Evolutionary conservation across 2,888 invertebrate genomes (phyloP), one percentile per base, ranked within the genome.

Genomic region (Pardosa pseudoannulata): DNA sequence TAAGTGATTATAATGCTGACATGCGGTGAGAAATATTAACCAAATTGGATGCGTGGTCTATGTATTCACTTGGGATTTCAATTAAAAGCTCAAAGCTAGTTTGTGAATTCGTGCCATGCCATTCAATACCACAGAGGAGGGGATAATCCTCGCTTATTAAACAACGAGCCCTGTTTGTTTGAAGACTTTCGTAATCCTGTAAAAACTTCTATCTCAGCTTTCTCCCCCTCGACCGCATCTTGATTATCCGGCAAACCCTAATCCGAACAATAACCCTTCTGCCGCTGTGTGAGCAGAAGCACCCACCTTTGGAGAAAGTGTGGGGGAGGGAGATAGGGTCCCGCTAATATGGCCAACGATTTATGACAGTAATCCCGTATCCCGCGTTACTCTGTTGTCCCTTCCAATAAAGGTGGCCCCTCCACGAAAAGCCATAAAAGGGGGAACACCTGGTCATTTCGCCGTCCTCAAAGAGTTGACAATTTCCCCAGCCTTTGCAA

Each of bases 381-480:
- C 83, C 83, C 62, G 70, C 64, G 65, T 82, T 76, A 39, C 62
- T 70, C 75, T 27, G 7, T 68, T 56, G 27, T 50, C 31, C 56
- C 31, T 74, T 75, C 76, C 76, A 83, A 72, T 76, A 83, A 85
- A 67, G 68, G 72, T 56, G 1, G 2, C 56, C 23, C 65, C 31
- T 65, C 16, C 50, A 29, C n/a, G 41, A 39, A 67, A 7, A 13
- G 41, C 70, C 68, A 71, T 39, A 64, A 67, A 80, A 80, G 70
- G 74, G n/a, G 73, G 67, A 67, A 78, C 83, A 83, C 83, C 83
- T 83, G 83, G 83, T 78, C 78, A 67, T 82, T 82, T 82, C 31
- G 71, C 70, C 27, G 70, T 41, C 56, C 23, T 71, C 46, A 73
- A 80, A 67, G 80, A 64, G 80, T 73, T 80, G 74, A 50, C 75